phyloP scores from a whole-genome alignment of 2,113 vertebrate genomes.

The Charadrius vociferus region DNA sequence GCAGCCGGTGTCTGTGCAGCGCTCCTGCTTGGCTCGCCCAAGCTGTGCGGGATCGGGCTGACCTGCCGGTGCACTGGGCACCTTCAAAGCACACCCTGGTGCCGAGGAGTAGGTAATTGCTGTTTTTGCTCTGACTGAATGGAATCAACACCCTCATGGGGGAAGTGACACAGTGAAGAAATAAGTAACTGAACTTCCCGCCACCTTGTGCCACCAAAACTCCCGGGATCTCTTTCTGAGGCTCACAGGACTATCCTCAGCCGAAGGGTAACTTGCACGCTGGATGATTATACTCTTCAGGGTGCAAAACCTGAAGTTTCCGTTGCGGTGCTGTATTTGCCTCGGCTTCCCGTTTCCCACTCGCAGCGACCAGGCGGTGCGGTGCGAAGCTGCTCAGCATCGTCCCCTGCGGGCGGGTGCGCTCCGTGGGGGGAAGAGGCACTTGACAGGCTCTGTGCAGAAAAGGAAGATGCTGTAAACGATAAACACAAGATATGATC shows the following conservation, averaged over 20 bases:
- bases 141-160: rapidly evolving
- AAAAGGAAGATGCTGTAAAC: neutral
- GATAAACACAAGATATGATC: neutral
- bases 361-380: rapidly evolving
- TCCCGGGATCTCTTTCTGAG: neutral
- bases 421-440: rapidly evolving
- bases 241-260: neutral
- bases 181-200: neutral
- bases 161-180: neutral
- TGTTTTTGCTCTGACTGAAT: rapidly evolving
- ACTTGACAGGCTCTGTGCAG: no score
- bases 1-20: neutral
- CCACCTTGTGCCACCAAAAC: neutral
- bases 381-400: neutral
- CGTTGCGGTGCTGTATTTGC: rapidly evolving
- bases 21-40: neutral
- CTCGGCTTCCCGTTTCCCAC: neutral
- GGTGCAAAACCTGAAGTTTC: neutral
- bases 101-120: rapidly evolving
- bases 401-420: rapidly evolving
- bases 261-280: rapidly evolving
- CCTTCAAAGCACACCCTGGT: neutral
- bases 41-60: neutral
- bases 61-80: rapidly evolving
- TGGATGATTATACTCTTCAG: rapidly evolving